These are phyloP conservation scores for Eurystomus glaucurus DNA, from an alignment of 2,797 vertebrate genomes.

Conservation along the genomic window DNA sequence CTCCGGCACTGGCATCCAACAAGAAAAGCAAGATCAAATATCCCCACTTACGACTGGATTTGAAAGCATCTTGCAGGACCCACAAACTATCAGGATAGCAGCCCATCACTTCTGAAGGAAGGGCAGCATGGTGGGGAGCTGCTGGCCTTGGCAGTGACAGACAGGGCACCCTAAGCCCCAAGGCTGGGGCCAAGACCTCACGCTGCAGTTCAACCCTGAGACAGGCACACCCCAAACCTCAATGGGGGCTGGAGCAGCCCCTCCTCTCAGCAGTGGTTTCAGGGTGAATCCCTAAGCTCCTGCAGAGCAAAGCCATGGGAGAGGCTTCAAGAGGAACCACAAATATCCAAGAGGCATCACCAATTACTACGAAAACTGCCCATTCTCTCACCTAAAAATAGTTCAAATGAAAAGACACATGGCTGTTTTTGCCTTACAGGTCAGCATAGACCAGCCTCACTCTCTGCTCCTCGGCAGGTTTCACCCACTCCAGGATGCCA, in stretches of 20 bases:
- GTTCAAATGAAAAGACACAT: neutral
- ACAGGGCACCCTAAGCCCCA: accelerated
- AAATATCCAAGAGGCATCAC: neutral
- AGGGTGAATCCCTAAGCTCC: neutral
- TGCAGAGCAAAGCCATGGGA: neutral
- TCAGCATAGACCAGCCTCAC: neutral
- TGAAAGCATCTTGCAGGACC: neutral
- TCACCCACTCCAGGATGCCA: neutral
- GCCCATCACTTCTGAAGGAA: neutral
- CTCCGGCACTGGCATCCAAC: accelerated
- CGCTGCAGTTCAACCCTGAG: accelerated
- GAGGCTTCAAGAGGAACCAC: neutral
- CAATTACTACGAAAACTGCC: neutral
- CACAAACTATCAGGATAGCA: neutral
- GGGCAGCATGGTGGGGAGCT: neutral
- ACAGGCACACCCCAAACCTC: neutral
- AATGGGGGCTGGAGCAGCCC: neutral
- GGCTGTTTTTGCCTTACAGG: neutral
- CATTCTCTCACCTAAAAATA: neutral
- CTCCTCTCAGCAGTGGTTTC: neutral
- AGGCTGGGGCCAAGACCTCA: neutral
- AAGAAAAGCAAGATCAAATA: neutral
- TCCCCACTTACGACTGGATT: neutral
- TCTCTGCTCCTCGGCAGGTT: neutral
- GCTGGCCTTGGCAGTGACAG: neutral